Evolutionary conservation across 2,797 vertebrate genomes (phyloP).

Genomic region (Neosilurus mollespiculum): DNA sequence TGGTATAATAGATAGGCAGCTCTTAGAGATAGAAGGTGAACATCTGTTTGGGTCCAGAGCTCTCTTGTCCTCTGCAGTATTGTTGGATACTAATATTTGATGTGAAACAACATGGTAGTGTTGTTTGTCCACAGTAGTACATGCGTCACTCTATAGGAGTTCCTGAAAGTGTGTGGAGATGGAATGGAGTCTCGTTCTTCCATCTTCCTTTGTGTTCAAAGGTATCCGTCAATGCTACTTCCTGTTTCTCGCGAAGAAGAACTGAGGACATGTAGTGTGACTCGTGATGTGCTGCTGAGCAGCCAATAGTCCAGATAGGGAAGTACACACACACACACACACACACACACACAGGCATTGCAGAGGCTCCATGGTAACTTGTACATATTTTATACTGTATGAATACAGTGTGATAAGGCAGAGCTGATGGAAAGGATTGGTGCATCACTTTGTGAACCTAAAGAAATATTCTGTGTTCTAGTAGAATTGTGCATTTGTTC

Average conservation of each 20-base stretch:
- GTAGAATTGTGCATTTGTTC: neutral
- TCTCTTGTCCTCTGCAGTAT: neutral
- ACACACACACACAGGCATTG: neutral
- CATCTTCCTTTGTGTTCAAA: neutral
- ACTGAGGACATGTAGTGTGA: neutral
- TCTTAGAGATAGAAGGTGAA: neutral
- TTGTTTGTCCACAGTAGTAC: neutral
- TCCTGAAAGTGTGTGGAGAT: neutral
- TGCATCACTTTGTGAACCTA: neutral
- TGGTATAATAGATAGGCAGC: neutral
- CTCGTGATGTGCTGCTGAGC: neutral
- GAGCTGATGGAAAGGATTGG: neutral
- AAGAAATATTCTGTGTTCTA: neutral
- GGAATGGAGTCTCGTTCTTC: neutral
- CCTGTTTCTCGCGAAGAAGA: slow-evolving; percentile 1
- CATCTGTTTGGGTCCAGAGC: neutral
- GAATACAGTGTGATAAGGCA: neutral
- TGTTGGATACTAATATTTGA: neutral
- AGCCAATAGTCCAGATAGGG: neutral
- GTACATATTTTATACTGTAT: neutral
- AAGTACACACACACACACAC: neutral
- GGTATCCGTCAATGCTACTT: neutral
- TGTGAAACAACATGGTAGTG: neutral
- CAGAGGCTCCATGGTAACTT: neutral
- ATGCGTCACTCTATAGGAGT: neutral